These are phyloP conservation scores for Microtus agrestis DNA, from an alignment of 2,797 vertebrate species.

Conservation along the genomic window DNA sequence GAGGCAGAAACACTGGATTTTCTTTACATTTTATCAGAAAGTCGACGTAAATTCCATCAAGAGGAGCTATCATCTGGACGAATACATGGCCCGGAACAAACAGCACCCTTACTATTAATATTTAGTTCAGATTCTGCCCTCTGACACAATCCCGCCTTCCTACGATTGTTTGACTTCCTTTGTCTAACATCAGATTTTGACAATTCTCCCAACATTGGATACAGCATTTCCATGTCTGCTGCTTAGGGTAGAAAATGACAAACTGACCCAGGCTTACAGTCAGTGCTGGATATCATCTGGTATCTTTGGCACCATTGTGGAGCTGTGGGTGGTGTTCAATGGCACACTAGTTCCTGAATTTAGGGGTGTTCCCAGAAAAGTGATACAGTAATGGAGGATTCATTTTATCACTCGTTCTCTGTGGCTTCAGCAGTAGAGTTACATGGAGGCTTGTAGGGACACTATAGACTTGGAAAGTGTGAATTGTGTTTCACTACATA, in stretches of 20 bases:
- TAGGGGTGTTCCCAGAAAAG: conserved; percentile 1
- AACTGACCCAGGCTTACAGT: background rate
- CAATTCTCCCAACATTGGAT: background rate
- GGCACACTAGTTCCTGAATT: background rate
- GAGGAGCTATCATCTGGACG: conserved; percentile 42
- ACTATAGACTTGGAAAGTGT: background rate
- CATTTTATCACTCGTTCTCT: background rate
- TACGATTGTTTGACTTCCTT: background rate
- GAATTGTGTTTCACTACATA: background rate
- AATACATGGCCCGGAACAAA: conserved; percentile 33
- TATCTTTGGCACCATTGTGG: background rate
- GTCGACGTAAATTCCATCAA: conserved; percentile 40
- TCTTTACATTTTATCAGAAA: conserved; percentile 55
- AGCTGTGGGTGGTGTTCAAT: background rate
- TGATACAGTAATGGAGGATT: background rate
- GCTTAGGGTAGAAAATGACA: background rate
- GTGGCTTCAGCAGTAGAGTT: background rate
- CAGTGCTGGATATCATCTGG: background rate
- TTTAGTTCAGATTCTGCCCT: conserved; percentile 31
- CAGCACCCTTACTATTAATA: conserved; percentile 16
- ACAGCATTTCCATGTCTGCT: background rate
- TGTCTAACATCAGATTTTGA: conserved; percentile 3
- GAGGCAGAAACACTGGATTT: conserved; percentile 14
- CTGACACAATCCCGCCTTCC: background rate
- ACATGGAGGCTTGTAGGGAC: background rate